Percentiles rank a stretch among this genome's conserved stretches.
phyloP scores from a whole-genome alignment of 1,140 invertebrate genomes.

The Drosophila orosa region DNA sequence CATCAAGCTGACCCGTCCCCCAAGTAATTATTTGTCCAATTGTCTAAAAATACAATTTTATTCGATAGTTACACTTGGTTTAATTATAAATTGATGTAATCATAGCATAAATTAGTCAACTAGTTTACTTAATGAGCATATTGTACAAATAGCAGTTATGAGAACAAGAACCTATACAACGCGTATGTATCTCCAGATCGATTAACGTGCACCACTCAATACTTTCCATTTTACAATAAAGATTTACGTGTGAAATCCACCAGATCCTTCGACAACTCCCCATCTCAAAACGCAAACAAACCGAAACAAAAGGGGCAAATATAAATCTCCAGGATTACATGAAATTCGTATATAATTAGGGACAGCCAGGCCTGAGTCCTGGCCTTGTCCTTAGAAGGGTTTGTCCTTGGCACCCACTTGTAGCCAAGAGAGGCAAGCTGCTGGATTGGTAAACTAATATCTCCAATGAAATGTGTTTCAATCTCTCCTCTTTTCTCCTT shows the following conservation, averaged over 20 bases:
- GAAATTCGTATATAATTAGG: conserved; percentile 61
- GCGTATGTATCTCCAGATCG: conserved; percentile 24
- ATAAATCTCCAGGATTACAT: conserved; percentile 72
- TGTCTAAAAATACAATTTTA: conserved; percentile 70
- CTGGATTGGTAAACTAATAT: too few species aligned
- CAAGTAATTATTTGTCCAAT: conserved; percentile 62
- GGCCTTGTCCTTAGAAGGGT: not conserved
- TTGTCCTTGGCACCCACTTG: conserved; percentile 9
- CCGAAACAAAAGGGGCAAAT: conserved; percentile 33
- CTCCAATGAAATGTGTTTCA: too few species aligned
- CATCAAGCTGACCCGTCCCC: conserved; percentile 35
- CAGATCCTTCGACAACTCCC: conserved; percentile 2
- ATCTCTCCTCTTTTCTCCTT: too few species aligned
- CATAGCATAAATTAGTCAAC: conserved; percentile 75
- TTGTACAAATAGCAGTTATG: conserved; percentile 77
- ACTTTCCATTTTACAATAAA: conserved; percentile 53
- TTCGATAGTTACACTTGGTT: conserved; percentile 63
- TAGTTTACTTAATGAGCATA: conserved; percentile 77
- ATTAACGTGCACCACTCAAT: conserved; percentile 57
- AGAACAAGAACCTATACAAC: conserved; percentile 66
- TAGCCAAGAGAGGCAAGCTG: too few species aligned
- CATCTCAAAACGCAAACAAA: conserved; percentile 18
- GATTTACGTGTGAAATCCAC: conserved; percentile 15
- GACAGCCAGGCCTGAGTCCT: conserved; percentile 7
- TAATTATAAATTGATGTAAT: conserved; percentile 49